phyloP scores from a whole-genome alignment of 1,140 invertebrate species.

The Sinella curviseta region DNA sequence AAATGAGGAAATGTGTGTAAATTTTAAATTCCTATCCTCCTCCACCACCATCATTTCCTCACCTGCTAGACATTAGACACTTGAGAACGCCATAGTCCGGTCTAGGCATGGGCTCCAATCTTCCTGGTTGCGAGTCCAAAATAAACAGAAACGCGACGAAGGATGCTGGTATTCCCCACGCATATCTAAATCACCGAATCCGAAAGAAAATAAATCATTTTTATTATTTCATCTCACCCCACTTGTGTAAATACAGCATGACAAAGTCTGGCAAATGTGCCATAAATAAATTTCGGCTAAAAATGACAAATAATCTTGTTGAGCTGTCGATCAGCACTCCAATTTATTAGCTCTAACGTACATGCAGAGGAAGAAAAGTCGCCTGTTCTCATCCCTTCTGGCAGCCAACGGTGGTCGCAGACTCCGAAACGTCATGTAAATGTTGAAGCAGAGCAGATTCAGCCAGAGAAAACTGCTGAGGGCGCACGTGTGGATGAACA shows the following conservation, averaged over 20 bases:
- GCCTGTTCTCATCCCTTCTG: conserved; percentile 43
- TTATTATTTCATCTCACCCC: not conserved
- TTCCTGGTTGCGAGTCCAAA: conserved; percentile 36
- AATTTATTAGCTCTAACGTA: too few relatives aligned
- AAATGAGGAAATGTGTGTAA: not conserved
- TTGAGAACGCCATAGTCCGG: conserved; percentile 41
- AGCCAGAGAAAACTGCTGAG: conserved; percentile 48
- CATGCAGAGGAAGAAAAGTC: conserved; percentile 46
- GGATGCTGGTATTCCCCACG: conserved; percentile 47
- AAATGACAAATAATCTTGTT: too few relatives aligned
- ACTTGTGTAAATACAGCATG: not conserved
- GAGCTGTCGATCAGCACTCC: too few relatives aligned
- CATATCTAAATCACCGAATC: conserved; percentile 38
- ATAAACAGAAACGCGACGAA: conserved; percentile 45
- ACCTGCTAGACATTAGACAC: conserved; percentile 48
- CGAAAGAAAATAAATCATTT: not conserved
- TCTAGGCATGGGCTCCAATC: conserved; percentile 43
- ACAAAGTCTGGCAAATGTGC: too few relatives aligned
- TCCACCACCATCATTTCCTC: not conserved
- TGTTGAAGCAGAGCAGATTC: conserved; percentile 48
- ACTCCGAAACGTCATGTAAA: conserved; percentile 46
- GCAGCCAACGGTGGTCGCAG: conserved; percentile 44
- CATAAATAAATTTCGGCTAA: not conserved
- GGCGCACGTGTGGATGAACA: conserved; percentile 45
- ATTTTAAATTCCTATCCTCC: not conserved